phyloP scores from a whole-genome alignment of 2,888 invertebrate genomes.

The Ochlodes sylvanus region DNA sequence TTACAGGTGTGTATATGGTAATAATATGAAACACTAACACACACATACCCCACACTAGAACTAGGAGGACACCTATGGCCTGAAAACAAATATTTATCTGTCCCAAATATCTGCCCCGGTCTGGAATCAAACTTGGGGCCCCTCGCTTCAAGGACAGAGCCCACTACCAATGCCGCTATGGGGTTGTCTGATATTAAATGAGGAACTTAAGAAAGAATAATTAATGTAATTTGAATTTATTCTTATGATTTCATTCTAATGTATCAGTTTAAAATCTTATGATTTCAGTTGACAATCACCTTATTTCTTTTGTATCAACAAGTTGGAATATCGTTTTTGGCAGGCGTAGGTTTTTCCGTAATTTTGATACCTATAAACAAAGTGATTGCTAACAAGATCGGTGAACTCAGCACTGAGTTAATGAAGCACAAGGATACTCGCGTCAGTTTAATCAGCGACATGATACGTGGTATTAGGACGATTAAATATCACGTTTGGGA shows the following conservation, averaged over 20 bases:
- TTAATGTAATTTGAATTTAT: too few species aligned
- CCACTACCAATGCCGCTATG: too few species aligned
- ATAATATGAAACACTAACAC: too few species aligned
- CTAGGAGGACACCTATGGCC: too few species aligned
- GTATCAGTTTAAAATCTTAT: too few species aligned
- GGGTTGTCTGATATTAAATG: too few species aligned
- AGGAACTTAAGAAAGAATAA: too few species aligned
- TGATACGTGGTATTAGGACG: conserved; percentile 93
- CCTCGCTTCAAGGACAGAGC: too few species aligned
- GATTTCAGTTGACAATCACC: conserved; percentile 89
- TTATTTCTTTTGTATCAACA: conserved; percentile 93
- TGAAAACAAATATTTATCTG: too few species aligned
- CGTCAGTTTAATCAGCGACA: conserved; percentile 94
- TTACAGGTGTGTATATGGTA: conserved; percentile 89
- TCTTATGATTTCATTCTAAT: conserved; percentile 66
- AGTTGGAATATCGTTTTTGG: conserved; percentile 95
- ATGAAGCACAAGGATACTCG: conserved; percentile 96
- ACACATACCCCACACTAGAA: too few species aligned
- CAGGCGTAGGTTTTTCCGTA: conserved; percentile 94
- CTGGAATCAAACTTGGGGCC: too few species aligned
- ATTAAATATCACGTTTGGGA: conserved; percentile 98
- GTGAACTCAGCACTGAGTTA: conserved; percentile 91
- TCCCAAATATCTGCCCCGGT: too few species aligned
- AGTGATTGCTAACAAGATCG: conserved; percentile 94
- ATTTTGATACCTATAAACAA: conserved; percentile 97